Conservation (phyloP, 2,888 invertebrate genomes). For the Anthophora plumipes region DNA sequence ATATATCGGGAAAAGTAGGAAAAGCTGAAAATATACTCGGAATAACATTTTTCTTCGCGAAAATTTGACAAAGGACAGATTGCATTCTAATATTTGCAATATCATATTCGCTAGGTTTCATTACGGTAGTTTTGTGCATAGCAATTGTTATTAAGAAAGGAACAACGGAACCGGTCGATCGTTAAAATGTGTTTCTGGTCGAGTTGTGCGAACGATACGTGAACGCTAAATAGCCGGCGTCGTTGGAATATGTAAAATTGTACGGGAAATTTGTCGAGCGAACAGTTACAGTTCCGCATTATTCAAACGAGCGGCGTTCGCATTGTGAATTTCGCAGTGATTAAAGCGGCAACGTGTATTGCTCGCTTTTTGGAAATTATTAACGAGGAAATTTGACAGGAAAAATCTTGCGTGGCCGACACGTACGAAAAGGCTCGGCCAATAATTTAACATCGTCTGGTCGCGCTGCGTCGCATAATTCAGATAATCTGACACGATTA, state of each 20-base stretch:
- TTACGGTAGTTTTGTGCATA: too few relatives aligned
- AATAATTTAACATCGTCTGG: conserved; percentile 31
- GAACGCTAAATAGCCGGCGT: conserved; percentile 11
- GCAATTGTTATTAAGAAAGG: neutral
- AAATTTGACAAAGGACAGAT: too few relatives aligned
- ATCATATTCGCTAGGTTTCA: neutral
- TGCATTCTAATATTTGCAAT: too few relatives aligned
- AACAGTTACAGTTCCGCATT: conserved; percentile 29
- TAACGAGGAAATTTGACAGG: conserved; percentile 40
- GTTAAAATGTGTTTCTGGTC: conserved; percentile 3
- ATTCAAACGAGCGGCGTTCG: conserved; percentile 34
- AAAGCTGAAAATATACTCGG: too few relatives aligned
- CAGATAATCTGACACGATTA: conserved; percentile 63
- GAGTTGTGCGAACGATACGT: neutral
- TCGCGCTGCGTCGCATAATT: conserved; percentile 48
- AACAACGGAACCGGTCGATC: neutral
- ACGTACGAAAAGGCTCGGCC: conserved; percentile 8
- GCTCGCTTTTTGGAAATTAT: conserved; percentile 41
- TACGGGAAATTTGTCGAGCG: conserved; percentile 19
- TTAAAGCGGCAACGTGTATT: conserved; percentile 33
- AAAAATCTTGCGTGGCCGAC: conserved; percentile 34
- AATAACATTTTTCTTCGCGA: too few relatives aligned
- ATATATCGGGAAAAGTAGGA: too few relatives aligned
- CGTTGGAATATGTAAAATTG: conserved; percentile 23
- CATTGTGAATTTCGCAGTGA: conserved; percentile 31